A percentile compares a stretch with the other conserved stretches of the same genome.
phyloP scores from a whole-genome alignment of 2,113 vertebrate genomes.

The Chelonoidis abingdonii region DNA sequence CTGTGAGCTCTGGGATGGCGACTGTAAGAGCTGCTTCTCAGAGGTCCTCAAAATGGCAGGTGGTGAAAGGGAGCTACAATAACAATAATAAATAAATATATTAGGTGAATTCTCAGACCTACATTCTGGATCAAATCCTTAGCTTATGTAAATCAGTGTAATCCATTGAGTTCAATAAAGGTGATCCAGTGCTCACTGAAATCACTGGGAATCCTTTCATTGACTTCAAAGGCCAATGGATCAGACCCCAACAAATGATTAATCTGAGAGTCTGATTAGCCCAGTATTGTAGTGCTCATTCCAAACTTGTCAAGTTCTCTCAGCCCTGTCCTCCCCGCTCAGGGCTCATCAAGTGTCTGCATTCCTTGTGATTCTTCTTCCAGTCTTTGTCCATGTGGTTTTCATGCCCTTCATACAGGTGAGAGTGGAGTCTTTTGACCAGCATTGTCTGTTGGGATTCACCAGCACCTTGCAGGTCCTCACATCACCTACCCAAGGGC shows the following conservation, averaged over 20 bases:
- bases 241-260: background rate
- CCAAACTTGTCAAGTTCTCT: background rate
- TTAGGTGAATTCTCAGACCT: background rate
- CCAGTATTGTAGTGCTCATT: background rate
- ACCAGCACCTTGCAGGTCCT: background rate
- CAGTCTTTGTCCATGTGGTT: background rate
- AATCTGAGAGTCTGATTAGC: background rate
- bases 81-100: background rate
- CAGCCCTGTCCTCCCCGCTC: background rate
- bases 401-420: background rate
- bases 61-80: background rate
- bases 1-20: background rate
- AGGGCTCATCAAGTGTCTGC: background rate
- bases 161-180: background rate
- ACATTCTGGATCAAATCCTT: background rate
- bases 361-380: background rate
- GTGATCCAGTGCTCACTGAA: background rate
- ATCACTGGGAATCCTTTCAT: background rate
- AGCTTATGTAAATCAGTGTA: background rate
- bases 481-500: background rate
- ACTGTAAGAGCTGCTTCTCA: background rate
- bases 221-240: background rate
- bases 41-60: background rate
- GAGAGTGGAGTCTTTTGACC: background rate
- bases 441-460: background rate